These are phyloP conservation scores for Anseranas semipalmata DNA, from an alignment of 2,113 vertebrate species.

Conservation along the genomic window DNA sequence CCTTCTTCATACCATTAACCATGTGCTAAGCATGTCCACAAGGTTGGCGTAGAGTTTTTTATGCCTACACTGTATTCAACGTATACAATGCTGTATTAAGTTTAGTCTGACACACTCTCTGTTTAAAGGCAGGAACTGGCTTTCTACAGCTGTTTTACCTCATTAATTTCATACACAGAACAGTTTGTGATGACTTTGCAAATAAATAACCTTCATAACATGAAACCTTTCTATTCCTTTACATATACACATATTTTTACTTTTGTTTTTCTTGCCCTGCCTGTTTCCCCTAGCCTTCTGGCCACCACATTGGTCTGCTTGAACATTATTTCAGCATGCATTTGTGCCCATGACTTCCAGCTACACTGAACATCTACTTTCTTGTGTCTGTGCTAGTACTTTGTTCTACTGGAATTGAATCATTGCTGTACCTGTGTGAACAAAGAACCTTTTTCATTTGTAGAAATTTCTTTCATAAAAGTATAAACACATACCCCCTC, in stretches of 20 bases:
- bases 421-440: neutral
- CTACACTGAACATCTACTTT: neutral
- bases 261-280: neutral
- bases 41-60: neutral
- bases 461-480: neutral
- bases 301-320: neutral
- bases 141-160: neutral
- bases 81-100: neutral
- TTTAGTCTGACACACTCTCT: neutral
- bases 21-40: neutral
- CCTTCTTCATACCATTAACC: neutral
- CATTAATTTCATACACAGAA: neutral
- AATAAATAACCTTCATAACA: neutral
- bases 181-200: neutral
- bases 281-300: neutral
- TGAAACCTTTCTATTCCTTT: neutral
- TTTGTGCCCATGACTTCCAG: neutral
- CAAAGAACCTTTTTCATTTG: neutral
- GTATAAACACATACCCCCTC: fast-evolving
- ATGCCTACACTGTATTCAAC: neutral
- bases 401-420: neutral
- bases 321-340: neutral
- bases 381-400: neutral
- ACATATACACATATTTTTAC: neutral
- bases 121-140: neutral